Evolutionary conservation across 2,113 vertebrate species (phyloP).

Genomic region (Mormoops blainvillei): DNA sequence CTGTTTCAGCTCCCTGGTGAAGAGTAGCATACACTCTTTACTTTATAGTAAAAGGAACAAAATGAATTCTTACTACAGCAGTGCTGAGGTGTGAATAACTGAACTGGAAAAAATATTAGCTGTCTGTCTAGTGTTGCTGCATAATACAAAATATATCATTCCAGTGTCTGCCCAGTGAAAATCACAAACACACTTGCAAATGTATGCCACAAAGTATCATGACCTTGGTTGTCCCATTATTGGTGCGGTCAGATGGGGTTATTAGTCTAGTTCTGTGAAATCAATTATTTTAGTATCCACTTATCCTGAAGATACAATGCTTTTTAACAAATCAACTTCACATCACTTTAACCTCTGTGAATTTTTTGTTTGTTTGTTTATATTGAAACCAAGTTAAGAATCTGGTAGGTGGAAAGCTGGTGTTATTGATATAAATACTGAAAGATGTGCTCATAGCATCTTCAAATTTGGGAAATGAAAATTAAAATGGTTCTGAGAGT

Average conservation of each 20-base stretch:
- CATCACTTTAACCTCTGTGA: not conserved
- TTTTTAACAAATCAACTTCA: not conserved
- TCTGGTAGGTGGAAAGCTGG: not conserved
- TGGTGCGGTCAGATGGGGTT: not conserved
- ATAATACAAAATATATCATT: slow-evolving; percentile 42
- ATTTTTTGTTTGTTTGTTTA: not conserved
- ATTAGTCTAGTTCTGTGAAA: slow-evolving; percentile 15
- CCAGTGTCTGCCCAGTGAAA: slow-evolving; percentile 3
- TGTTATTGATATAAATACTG: not conserved
- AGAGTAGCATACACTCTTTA: not conserved
- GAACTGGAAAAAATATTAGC: slow-evolving; percentile 59
- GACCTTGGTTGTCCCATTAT: not conserved
- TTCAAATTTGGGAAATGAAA: not conserved
- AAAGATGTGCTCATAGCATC: not conserved
- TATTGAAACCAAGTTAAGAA: not conserved
- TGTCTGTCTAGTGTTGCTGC: slow-evolving; percentile 36
- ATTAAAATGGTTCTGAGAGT: not conserved
- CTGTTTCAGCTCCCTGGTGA: slow-evolving; percentile 28
- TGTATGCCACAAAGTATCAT: not conserved
- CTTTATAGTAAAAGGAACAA: slow-evolving; percentile 20
- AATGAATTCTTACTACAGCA: slow-evolving; percentile 43
- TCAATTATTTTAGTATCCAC: not conserved
- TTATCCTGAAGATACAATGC: not conserved
- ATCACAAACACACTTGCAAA: not conserved
- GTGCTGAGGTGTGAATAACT: slow-evolving; percentile 56